phyloP scores from a whole-genome alignment of 2,888 invertebrate species.

The Zelleria hepariella region DNA sequence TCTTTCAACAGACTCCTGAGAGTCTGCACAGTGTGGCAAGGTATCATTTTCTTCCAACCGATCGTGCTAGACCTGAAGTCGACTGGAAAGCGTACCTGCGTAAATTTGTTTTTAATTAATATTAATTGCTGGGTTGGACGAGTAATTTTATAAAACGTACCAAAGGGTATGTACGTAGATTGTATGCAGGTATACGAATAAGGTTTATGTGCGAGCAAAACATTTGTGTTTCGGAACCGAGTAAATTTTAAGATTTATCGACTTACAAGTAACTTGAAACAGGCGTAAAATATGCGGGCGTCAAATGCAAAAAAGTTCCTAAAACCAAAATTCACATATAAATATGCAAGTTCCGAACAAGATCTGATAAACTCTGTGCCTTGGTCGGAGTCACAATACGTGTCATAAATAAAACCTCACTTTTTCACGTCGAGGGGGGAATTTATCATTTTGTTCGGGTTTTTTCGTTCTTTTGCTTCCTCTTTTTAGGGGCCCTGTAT shows the following conservation, averaged over 20 bases:
- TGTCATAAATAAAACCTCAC: slow-evolving; percentile 64
- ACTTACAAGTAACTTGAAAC: background rate
- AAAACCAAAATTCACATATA: slow-evolving; percentile 34
- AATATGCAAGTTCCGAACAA: slow-evolving; percentile 37
- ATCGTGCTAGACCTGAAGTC: background rate
- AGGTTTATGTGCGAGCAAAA: background rate
- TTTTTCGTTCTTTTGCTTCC: slow-evolving; percentile 47
- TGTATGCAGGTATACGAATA: background rate
- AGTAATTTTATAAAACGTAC: background rate
- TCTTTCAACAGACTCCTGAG: background rate
- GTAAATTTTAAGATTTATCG: background rate
- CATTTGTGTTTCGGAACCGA: background rate
- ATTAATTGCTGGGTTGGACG: slow-evolving; percentile 1
- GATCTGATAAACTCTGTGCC: slow-evolving; percentile 49
- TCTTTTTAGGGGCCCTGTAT: background rate
- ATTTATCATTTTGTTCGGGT: slow-evolving; percentile 64
- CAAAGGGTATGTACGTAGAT: background rate
- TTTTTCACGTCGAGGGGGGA: slow-evolving; percentile 58
- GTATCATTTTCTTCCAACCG: background rate
- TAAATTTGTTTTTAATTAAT: slow-evolving; percentile 7
- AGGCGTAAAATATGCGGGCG: background rate
- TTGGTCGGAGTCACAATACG: slow-evolving; percentile 43
- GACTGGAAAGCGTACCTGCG: background rate
- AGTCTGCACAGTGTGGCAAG: background rate
- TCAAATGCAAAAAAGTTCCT: background rate